Evolutionary conservation across 2,113 vertebrate genomes (phyloP).

Genomic region (Sporophila hypoxantha): DNA sequence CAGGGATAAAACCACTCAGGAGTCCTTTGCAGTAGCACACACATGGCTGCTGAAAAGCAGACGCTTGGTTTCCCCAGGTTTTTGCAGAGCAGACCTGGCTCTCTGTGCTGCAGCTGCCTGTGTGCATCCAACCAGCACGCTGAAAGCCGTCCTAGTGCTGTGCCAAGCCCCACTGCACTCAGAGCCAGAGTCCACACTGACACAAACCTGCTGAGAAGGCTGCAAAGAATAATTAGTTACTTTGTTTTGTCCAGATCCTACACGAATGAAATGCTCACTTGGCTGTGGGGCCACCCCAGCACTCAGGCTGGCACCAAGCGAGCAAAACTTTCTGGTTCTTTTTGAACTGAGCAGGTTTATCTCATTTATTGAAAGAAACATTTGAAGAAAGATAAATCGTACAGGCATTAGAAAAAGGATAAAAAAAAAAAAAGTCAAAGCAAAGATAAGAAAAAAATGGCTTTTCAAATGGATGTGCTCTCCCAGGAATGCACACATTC

Average conservation of each 20-base stretch:
- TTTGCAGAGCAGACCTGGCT: background rate
- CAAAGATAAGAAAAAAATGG: background rate
- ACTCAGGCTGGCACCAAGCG: background rate
- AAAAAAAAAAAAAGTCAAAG: background rate
- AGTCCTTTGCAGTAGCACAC: background rate
- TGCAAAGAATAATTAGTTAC: background rate
- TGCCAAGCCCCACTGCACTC: background rate
- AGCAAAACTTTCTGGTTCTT: background rate
- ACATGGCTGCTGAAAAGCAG: background rate
- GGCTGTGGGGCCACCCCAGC: background rate
- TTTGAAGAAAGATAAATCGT: background rate
- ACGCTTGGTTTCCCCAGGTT: background rate
- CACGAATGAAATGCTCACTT: background rate
- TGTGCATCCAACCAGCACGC: fast-evolving
- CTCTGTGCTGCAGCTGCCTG: background rate
- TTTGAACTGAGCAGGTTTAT: background rate
- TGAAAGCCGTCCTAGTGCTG: fast-evolving
- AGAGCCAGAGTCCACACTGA: background rate
- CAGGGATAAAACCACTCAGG: background rate
- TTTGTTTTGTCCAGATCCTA: background rate
- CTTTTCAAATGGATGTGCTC: background rate
- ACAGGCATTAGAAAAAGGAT: background rate
- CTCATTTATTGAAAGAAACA: background rate
- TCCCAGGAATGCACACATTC: background rate
- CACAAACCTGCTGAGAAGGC: background rate